Base-by-base conservation (phyloP, 92 coral and sea anemone species). In the Epizoanthus scotinus region DNA sequence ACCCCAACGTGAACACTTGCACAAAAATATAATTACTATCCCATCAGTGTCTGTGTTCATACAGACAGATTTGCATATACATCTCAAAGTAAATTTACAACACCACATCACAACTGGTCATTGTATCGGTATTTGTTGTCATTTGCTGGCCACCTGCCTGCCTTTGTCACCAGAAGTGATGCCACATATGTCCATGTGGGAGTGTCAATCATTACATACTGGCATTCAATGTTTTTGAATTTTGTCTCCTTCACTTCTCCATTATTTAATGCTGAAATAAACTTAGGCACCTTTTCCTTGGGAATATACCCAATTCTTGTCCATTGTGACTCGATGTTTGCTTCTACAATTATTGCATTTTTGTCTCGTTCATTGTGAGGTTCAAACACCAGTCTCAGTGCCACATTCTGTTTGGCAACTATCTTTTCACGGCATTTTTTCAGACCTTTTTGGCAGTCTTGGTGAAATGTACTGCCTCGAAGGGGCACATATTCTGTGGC, bases 281-380 rank as follows among this genome's bases (percentile, higher is more conserved):
- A 44, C 63, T 57, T 82, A 4, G 52, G 24, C 4, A 56, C 21
- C 26, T 61, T 82, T 34, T 82, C 79, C 53, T 54, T 82, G n/a
- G 58, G 79, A 54, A 71, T 71, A 8, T 82, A 82, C 6, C 85
- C 79, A 42, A 82, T 59, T 3, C 61, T 61, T 9, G n/a, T 40
- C 78, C 86, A 70, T 2, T 58, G 21, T 12, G 31, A 8, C 28
- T 59, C 72, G 4, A 59, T 0, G 24, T 22, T 8, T 5, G 80
- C 80, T 57, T 82, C 71, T 9, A 82, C 63, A 20, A 36, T 71
- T 13, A 58, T 27, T 0, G 79, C 85, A 36, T 82, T 82, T 19
- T 40, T 70, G 44, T 71, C 86, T 26, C 68, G 25, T 26, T 55
- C 54, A 64, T 82, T 82, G 26, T 19, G 18, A 0, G 72, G 86